Conservation (phyloP, 2,888 invertebrate species). For the Capitulum mitella region DNA sequence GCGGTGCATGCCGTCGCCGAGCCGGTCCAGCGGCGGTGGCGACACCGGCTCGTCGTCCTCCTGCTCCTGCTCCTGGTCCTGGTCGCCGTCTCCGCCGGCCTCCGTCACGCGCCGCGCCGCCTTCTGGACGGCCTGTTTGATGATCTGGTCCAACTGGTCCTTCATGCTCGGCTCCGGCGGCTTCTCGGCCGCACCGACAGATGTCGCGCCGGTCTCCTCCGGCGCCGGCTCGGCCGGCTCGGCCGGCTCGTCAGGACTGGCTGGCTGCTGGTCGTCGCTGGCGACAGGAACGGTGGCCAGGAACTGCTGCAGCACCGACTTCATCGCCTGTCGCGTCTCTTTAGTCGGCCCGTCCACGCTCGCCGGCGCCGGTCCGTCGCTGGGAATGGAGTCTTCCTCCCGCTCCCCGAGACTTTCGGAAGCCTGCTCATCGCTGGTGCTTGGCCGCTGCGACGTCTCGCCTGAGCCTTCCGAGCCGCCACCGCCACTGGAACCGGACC, state of each 20-base stretch:
- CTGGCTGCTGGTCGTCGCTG: not conserved
- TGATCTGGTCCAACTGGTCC: not conserved
- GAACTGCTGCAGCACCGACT: not conserved
- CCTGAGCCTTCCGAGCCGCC: no score
- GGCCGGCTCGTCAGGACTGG: not conserved
- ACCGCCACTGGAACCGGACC: not conserved
- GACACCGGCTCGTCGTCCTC: not conserved
- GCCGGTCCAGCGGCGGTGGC: not conserved
- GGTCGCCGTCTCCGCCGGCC: not conserved
- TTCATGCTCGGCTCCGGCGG: constrained; percentile 10
- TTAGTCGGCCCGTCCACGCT: not conserved
- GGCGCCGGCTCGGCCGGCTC: not conserved
- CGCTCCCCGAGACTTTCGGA: no score
- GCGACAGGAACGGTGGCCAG: not conserved
- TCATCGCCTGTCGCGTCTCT: not conserved
- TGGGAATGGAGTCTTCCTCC: not conserved
- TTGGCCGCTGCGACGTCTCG: no score
- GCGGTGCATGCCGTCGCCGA: constrained; percentile 2
- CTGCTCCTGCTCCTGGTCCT: no score
- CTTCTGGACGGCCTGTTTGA: not conserved
- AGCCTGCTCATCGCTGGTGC: no score
- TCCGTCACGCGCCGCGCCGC: not conserved
- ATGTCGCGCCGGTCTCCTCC: not conserved
- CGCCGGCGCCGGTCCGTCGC: not conserved
- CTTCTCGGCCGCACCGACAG: not conserved